Conservation (phyloP, 2,797 vertebrate genomes). For the Thripadectes ignobilis region DNA sequence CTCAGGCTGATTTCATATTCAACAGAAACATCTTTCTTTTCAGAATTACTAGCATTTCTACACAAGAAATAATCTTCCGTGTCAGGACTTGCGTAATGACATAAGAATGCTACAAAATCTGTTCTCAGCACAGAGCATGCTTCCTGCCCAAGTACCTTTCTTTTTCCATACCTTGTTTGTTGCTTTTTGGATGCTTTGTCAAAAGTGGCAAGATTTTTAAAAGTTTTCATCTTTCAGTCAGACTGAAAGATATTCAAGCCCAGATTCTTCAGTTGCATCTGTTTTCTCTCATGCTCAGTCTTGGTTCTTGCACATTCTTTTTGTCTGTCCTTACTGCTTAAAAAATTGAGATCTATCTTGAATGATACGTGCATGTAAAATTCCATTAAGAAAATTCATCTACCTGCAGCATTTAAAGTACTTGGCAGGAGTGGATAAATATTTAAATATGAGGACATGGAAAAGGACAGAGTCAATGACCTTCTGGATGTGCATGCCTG, state of each 20-base stretch:
- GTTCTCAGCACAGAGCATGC: neutral
- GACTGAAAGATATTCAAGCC: constrained; percentile 30
- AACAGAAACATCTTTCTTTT: neutral
- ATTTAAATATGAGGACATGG: neutral
- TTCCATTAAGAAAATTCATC: neutral
- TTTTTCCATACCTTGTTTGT: neutral
- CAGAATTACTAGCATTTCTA: neutral
- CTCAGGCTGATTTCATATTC: neutral
- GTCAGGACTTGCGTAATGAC: neutral
- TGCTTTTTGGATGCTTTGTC: constrained; percentile 1
- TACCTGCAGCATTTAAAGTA: neutral
- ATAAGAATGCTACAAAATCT: constrained; percentile 12
- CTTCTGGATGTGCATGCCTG: neutral
- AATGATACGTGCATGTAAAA: neutral
- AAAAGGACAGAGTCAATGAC: neutral
- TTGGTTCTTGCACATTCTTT: constrained; percentile 52
- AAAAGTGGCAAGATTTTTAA: constrained; percentile 11
- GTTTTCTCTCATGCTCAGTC: constrained; percentile 81
- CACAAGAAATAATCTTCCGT: neutral
- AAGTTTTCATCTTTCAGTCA: constrained; percentile 3
- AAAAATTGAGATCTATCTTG: constrained; percentile 74
- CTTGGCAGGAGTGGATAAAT: constrained; percentile 12
- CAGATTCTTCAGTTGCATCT: constrained; percentile 78
- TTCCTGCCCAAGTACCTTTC: neutral
- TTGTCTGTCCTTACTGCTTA: constrained; percentile 79